Conservation (phyloP, 2,797 vertebrate species). For the Melanotaenia nigrans region DNA sequence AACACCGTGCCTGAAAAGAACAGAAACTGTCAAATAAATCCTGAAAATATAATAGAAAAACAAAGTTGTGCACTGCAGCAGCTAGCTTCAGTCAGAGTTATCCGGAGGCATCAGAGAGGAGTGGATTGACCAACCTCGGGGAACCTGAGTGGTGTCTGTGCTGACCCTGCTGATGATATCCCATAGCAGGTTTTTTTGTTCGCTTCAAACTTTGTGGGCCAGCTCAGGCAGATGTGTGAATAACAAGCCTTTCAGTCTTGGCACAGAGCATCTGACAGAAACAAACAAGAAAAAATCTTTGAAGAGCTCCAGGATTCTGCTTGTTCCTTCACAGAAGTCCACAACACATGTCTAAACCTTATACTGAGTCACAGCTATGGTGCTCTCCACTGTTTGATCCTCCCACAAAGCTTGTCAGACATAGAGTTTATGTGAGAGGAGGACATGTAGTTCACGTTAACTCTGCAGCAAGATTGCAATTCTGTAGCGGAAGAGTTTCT, state of each 20-base stretch:
- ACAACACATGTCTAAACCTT: constrained; percentile 25
- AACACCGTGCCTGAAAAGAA: constrained; percentile 88
- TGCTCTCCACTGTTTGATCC: constrained; percentile 21
- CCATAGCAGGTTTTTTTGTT: constrained; percentile 85
- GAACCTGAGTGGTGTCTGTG: constrained; percentile 91
- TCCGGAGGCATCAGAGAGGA: constrained; percentile 16
- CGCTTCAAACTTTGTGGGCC: constrained; percentile 92
- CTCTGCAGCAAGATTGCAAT: constrained; percentile 15
- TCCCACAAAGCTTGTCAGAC: constrained; percentile 36
- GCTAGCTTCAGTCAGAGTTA: constrained; percentile 8
- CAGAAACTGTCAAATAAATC: constrained; percentile 45
- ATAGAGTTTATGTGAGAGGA: not conserved
- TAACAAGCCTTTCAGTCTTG: constrained; percentile 81
- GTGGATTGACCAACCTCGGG: constrained; percentile 84
- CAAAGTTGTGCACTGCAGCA: constrained; percentile 1
- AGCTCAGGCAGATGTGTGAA: constrained; percentile 87
- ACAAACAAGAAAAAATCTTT: constrained; percentile 32
- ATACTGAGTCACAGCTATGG: constrained; percentile 1
- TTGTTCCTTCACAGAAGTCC: constrained; percentile 20
- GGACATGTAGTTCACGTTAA: constrained; percentile 9
- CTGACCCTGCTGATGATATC: constrained; percentile 91
- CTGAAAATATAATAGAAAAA: constrained; percentile 20
- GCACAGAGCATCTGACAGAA: constrained; percentile 84
- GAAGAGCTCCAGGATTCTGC: constrained; percentile 13
- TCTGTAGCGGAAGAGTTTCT: constrained; percentile 88